Base-by-base conservation (phyloP, 2,888 invertebrate species). In the Nymphalis polychloros region DNA sequence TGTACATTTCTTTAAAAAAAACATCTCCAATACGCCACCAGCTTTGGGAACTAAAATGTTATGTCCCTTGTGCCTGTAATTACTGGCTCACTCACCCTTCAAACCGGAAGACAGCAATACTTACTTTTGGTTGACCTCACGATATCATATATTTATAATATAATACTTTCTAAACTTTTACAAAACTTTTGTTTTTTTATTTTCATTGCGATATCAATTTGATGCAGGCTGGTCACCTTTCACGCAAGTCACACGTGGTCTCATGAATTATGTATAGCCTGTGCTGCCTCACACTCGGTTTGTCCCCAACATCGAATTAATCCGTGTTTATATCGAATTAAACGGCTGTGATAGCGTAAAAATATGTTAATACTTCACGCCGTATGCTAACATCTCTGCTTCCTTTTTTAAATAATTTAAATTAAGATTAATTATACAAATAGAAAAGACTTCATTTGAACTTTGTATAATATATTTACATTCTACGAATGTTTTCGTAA, bases 261-360 rank as follows among this genome's bases (percentile, higher is more conserved):
- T 67, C 62, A 67, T 67, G 62, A 67, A 67, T 66, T 61, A 66
- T 66, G 66, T 61, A 66, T 61, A 23, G 16, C 31, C 46, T 50
- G 46, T 60, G 50, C 47, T 61, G 53, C 61, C 66, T 55, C 55
- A 55, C 31, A 66, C 53, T 61, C 66, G 66, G 53, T 47, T 55
- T 61, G 61, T 52, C 66, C 53, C 53, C 66, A 61, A 61, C 66
- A 66, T 61, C 53, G 61, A 66, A 60, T 66, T 61, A 66, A 66
- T 66, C 53, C 47, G 35, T 61, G 53, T 52, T 66, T 61, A 53
- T 66, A 55, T 66, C 48, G 47, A 60, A 66, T 61, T 66, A 66
- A 66, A 61, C 61, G 47, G 55, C 35, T 57, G 23, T 57, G 55
- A 67, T 57, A 62, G 61, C 23, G 61, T 55, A 31, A 67, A 57